Evolutionary conservation across 2,797 vertebrate genomes (phyloP), one percentile per base, ranked within the genome.

Genomic region (Chloroceryle inda): DNA sequence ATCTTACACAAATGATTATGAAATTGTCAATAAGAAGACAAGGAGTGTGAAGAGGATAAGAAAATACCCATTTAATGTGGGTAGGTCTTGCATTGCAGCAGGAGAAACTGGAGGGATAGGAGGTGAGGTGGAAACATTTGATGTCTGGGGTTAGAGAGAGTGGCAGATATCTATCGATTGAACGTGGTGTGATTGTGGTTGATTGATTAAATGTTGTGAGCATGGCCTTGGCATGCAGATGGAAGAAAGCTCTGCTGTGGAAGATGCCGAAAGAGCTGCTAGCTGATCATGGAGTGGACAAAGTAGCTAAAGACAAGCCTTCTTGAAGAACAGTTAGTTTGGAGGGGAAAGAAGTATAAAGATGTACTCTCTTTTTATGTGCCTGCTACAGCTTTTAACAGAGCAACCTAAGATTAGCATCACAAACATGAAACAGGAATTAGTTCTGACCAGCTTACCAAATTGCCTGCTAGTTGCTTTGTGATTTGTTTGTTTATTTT

Each of bases 401-500:
- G 47, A 79, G 8, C 12, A 68, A 37, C 26, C 5, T 9, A 78
- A 50, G 38, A 58, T 44, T 47, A 64, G 31, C 11, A 20, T 64
- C 55, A 81, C 38, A 85, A 50, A 53, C 20, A 44, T 8, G 21
- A 50, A 83, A 68, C 2, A 31, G n/a, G 35, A 77, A 24, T 77
- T 71, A 55, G 47, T 35, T 52, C 45, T 50, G 55, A 56, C 13
- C 44, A 31, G 33, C 29, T 81, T 42, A 82, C 29, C 37, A 68
- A 78, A 38, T 16, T 50, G 35, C 35, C 75, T 62, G 42, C 35
- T 62, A 68, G 10, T 27, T 73, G 37, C 5, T 24, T 45, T 17
- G 52, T 61, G 4, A 4, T 55, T 11, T 44, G 17, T 49, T n/a
- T 31, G 1, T 1, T 27, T 27, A 50, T n/a, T 31, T 2, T 1